Conservation (phyloP, 2,888 invertebrate species). For the Calliopum simillimum region DNA sequence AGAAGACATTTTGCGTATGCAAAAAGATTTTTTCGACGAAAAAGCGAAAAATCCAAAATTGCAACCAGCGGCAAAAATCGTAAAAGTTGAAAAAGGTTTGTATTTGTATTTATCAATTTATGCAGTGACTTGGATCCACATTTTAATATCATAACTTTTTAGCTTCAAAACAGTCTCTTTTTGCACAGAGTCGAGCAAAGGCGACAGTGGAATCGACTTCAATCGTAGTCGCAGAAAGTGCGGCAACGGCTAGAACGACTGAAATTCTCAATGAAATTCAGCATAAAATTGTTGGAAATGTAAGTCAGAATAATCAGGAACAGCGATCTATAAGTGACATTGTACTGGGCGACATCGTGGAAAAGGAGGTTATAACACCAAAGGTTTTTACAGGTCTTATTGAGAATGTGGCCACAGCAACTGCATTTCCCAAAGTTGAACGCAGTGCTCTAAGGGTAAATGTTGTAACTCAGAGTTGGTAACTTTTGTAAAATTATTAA, state of each 20-base stretch:
- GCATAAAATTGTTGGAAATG: constrained; percentile 43
- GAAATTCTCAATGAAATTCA: constrained; percentile 56
- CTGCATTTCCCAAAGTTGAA: constrained; percentile 44
- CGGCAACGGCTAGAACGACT: constrained; percentile 7
- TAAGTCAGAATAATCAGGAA: constrained; percentile 6
- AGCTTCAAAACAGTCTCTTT: constrained; percentile 61
- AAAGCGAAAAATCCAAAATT: constrained; percentile 70
- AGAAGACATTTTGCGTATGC: constrained; percentile 79
- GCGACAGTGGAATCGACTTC: background rate
- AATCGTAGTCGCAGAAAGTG: background rate
- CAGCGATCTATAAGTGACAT: constrained; percentile 31
- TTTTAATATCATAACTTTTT: constrained; percentile 13
- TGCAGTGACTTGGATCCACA: background rate
- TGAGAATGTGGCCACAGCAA: background rate
- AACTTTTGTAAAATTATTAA: background rate
- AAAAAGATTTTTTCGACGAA: constrained; percentile 76
- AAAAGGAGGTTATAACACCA: constrained; percentile 54
- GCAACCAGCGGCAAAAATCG: constrained; percentile 74
- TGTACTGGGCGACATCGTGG: constrained; percentile 72
- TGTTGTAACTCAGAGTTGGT: too few relatives aligned
- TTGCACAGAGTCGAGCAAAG: constrained; percentile 54
- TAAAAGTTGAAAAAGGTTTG: constrained; percentile 59
- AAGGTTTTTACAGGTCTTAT: constrained; percentile 21
- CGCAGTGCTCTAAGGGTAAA: constrained; percentile 41
- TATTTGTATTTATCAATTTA: background rate